A percentile compares a stretch with the other conserved stretches of the same genome.
These are phyloP conservation scores for Helicoverpa zea DNA, from an alignment of 1,140 invertebrate species.

Conservation along the genomic window DNA sequence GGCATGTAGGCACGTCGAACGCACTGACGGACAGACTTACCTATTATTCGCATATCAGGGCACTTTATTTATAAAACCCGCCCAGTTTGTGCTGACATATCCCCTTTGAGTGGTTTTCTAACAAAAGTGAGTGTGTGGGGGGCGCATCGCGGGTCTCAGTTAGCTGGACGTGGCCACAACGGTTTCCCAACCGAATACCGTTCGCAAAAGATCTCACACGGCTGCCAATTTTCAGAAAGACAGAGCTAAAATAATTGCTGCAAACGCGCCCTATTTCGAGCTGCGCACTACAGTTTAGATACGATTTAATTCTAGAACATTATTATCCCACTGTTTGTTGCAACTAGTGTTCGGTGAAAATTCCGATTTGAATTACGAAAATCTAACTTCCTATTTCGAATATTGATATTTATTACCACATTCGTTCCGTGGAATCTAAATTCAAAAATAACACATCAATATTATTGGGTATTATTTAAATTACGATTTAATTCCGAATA, in stretches of 20 bases:
- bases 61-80: constrained; percentile 81
- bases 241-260: constrained; percentile 86
- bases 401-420: neutral
- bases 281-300: constrained; percentile 78
- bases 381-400: constrained; percentile 51
- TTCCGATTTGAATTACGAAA: constrained; percentile 53
- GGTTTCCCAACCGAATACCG: constrained; percentile 85
- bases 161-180: constrained; percentile 72
- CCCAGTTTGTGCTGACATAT: constrained; percentile 72
- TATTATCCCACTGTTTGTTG: constrained; percentile 73
- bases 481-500: constrained; percentile 50
- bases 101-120: constrained; percentile 56
- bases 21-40: constrained; percentile 71
- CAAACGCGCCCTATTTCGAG: constrained; percentile 85
- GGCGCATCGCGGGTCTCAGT: constrained; percentile 69
- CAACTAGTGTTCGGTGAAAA: constrained; percentile 39
- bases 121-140: constrained; percentile 46
- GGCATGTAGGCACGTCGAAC: constrained; percentile 57
- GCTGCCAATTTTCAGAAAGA: constrained; percentile 87
- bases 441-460: constrained; percentile 11
- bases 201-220: constrained; percentile 81
- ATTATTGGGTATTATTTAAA: neutral
- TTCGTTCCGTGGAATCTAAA: constrained; percentile 44
- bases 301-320: constrained; percentile 83
- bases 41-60: constrained; percentile 79